These are phyloP conservation scores for Perca schrenkii DNA, from an alignment of 2,113 vertebrate species.

Conservation along the genomic window DNA sequence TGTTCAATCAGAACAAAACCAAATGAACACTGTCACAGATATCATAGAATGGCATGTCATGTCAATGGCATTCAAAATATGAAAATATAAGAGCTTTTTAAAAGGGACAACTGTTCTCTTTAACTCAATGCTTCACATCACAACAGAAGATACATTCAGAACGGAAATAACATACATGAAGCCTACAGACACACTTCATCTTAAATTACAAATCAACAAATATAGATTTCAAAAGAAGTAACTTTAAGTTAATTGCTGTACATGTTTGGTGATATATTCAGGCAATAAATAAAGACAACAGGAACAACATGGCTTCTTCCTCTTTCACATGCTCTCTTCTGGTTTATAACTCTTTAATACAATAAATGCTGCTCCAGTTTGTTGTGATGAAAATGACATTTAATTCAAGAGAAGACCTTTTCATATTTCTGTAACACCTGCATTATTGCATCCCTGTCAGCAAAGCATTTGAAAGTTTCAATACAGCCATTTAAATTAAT, in stretches of 20 bases:
- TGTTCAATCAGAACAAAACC: neutral
- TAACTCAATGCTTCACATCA: slow-evolving; percentile 1
- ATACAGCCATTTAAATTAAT: neutral
- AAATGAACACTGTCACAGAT: neutral
- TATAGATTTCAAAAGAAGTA: neutral
- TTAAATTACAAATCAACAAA: slow-evolving; percentile 33
- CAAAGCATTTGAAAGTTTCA: neutral
- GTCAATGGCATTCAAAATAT: slow-evolving; percentile 5
- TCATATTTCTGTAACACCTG: slow-evolving; percentile 5
- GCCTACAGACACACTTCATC: neutral
- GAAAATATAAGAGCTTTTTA: slow-evolving; percentile 39
- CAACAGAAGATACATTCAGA: neutral
- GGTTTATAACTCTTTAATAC: neutral
- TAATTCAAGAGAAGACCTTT: neutral
- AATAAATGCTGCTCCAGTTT: neutral
- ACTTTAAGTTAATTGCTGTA: slow-evolving; percentile 34
- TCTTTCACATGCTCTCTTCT: neutral
- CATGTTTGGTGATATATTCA: slow-evolving; percentile 15
- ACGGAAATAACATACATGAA: neutral
- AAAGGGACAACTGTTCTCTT: slow-evolving; percentile 16
- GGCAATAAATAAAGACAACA: slow-evolving; percentile 47
- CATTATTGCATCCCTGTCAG: neutral
- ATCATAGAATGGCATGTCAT: neutral
- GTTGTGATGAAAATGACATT: neutral
- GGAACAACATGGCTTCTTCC: slow-evolving; percentile 38